A percentile compares a stretch with the other conserved stretches of the same genome.
Conservation (phyloP, 2,113 vertebrate species). For the Furnarius figulus region DNA sequence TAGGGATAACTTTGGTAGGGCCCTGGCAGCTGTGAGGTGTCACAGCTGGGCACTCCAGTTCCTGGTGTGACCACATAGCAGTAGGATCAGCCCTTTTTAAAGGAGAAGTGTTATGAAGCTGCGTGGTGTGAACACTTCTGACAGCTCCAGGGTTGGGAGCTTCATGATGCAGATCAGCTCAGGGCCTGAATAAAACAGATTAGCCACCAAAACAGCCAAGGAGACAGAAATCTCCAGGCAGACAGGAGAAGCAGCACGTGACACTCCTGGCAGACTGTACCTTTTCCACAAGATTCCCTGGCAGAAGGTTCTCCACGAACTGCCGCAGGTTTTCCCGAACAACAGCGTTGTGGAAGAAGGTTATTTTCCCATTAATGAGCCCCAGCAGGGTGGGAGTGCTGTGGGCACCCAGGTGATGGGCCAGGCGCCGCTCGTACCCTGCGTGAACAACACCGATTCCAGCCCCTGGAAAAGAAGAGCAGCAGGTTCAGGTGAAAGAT, state of each 20-base stretch:
- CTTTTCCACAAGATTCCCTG: constrained; percentile 90
- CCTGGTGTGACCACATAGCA: rapidly evolving
- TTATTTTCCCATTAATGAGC: constrained; percentile 88
- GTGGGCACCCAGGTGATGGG: constrained; percentile 92
- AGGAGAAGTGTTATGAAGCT: rapidly evolving
- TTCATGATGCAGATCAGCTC: not conserved
- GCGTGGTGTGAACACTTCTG: rapidly evolving
- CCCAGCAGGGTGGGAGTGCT: constrained; percentile 92
- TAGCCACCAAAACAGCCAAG: not conserved
- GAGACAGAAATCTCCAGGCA: no score
- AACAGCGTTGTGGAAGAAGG: constrained; percentile 93
- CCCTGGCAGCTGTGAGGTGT: not conserved
- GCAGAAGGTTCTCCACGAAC: constrained; percentile 93
- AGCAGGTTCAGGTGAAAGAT: not conserved
- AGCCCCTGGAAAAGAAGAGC: constrained; percentile 78
- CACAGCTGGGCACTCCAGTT: not conserved
- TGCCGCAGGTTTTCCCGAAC: constrained; percentile 87
- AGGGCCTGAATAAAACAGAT: not conserved
- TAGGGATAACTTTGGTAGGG: not conserved
- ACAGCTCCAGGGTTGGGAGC: not conserved
- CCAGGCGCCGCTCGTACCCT: constrained; percentile 88
- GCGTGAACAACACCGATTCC: constrained; percentile 95
- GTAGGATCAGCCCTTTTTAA: not conserved
- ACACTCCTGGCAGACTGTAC: constrained; percentile 35
- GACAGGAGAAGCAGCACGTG: rapidly evolving